These are phyloP conservation scores for Octopus bimaculoides DNA, from an alignment of 1,140 invertebrate species.

Conservation along the genomic window DNA sequence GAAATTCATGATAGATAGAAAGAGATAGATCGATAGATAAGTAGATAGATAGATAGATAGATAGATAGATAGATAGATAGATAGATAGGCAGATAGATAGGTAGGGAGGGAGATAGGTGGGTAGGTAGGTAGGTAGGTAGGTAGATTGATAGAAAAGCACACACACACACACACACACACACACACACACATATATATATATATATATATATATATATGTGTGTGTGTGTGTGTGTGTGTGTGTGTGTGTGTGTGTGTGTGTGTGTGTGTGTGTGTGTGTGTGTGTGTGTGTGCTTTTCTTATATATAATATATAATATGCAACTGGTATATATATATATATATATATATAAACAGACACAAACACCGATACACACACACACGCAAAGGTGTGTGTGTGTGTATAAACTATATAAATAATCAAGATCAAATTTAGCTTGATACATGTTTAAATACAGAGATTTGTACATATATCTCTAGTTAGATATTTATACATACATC, in stretches of 20 bases:
- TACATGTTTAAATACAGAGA: too few species aligned
- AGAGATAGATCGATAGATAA: neutral
- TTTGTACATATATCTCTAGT: too few species aligned
- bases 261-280: neutral
- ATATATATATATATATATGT: neutral
- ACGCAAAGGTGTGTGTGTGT: neutral
- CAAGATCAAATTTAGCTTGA: too few species aligned
- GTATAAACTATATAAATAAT: too few species aligned
- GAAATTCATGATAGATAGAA: neutral
- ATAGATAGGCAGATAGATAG: neutral
- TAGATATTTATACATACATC: too few species aligned
- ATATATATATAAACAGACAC: neutral
- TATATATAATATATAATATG: neutral
- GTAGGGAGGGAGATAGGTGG: neutral
- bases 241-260: neutral
- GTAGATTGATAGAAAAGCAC: neutral
- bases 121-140: neutral
- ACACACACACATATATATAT: neutral
- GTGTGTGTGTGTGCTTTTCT: neutral
- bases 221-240: neutral
- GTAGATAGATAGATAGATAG: neutral
- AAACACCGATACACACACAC: neutral
- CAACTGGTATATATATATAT: neutral
- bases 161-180: neutral
- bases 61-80: neutral